Evolutionary conservation across 2,797 vertebrate genomes (phyloP), one percentile per base, ranked within the genome.

Genomic region (Dendrocincla tyrannina): DNA sequence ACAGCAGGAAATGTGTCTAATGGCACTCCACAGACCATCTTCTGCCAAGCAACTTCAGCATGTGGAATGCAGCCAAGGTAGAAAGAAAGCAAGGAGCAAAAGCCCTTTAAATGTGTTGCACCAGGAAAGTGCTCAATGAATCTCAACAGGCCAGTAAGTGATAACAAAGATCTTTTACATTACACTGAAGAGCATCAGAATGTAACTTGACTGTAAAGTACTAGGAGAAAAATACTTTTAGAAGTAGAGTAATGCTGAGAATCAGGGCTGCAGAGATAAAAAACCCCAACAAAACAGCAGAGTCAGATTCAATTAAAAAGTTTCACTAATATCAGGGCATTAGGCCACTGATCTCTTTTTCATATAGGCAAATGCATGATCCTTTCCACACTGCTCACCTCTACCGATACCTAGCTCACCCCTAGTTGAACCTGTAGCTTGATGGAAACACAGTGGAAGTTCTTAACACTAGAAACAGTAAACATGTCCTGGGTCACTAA

Each of bases 61-160:
- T 0, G 0, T 33, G 68, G 39, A 53, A 25, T 3, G 28, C 3
- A 77, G 52, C 50, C 39, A 42, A 59, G 35, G 42, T 4, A 80
- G 30, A 72, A 80, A 50, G 18, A 27, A 93, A 70, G 32, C 39
- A 74, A 78, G 33, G 9, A 88, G 16, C 14, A 62, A 88, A 82
- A 76, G 46, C 25, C 37, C 27, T 64, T 85, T 23, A 78, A 28
- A 64, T 11, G 20, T 14, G 7, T 27, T 52, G 22, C 46, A 85
- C 19, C 42, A 66, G 50, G 53, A 39, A 66, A 62, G 17, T 32
- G 14, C 23, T 64, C 30, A 42, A 11, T 47, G 13, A 77, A 55
- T 50, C 68, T 76, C 63, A 90, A 49, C 27, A 62, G 56, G 35
- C 19, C 4, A 4, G 22, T 49, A 62, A 82, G n/a, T 20, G 39